These are phyloP conservation scores for crab-eating macaque (Macaca fascicularis) DNA, from an alignment of 2,113 vertebrate genomes.

Conservation along the genomic window T2T-MFA8v1.1 NC_088380.1:113718501-113719000, in stretches of 20 bases:
- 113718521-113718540: conserved; percentile 45
- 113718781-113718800: conserved; percentile 64
- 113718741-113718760: conserved; percentile 61
- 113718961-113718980: conserved; percentile 4
- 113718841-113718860: conserved; percentile 40
- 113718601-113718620: conserved; percentile 64
- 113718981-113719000: conserved; percentile 42
- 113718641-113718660: conserved; percentile 64
- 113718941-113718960: neutral
- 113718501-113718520: neutral
- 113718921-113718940: neutral
- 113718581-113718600: conserved; percentile 42
- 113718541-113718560: conserved; percentile 54
- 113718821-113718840: neutral
- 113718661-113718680: conserved; percentile 73
- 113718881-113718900: conserved; percentile 17
- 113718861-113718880: neutral
- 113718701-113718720: conserved; percentile 72
- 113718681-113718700: conserved; percentile 68
- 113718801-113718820: conserved; percentile 41
- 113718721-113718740: conserved; percentile 73
- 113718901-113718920: neutral
- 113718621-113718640: conserved; percentile 61
- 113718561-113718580: conserved; percentile 49
- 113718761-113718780: conserved; percentile 51